Base-by-base conservation (phyloP, 2,113 vertebrate species). In the Abramis brama region DNA sequence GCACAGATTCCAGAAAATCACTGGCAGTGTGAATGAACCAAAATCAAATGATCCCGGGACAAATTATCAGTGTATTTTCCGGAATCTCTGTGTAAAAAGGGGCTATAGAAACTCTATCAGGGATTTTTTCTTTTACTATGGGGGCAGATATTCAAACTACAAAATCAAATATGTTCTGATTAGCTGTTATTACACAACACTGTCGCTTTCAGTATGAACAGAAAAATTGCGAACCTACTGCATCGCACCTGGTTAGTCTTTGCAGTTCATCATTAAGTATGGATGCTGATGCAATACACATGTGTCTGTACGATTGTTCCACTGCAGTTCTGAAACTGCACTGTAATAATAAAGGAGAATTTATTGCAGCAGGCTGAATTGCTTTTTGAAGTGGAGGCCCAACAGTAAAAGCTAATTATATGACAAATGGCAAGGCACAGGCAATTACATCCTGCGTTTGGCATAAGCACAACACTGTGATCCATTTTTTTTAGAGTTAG, bases 361-460 rank as follows among this genome's bases (percentile, higher is more conserved):
- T 23, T 79, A 79, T 59, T 75, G 73, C 73, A 59, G 30, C 19
- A 59, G 76, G 19, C 25, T 79, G 21, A 79, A 79, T 79, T 75
- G 73, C 73, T 79, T 23, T 79, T 33, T 79, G 11, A 57, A 57
- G 52, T 79, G 52, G 52, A 79, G 59, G 55, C 6, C 6, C 11
- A 59, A 79, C 76, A 59, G 76, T 59, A 79, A 79, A 59, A 79
- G 50, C 52, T 79, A 79, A 79, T 79, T 79, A 79, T 59, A 57
- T 64, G 79, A 64, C 79, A 81, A 81, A 81, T 81, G 36, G 43
- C 33, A 59, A 19, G 59, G 52, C 11, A 7, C 36, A 62, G 36
- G 39, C 36, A 64, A 80, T 64, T 19, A 47, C n/a, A 81, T 66
- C 39, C 13, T 81, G 30, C 21, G 15, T 75, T 64, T 30, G 39